Evolutionary conservation across 1,140 invertebrate species (phyloP), one percentile per base, ranked within the genome.

Genomic region (Zaprionus camerounensis): DNA sequence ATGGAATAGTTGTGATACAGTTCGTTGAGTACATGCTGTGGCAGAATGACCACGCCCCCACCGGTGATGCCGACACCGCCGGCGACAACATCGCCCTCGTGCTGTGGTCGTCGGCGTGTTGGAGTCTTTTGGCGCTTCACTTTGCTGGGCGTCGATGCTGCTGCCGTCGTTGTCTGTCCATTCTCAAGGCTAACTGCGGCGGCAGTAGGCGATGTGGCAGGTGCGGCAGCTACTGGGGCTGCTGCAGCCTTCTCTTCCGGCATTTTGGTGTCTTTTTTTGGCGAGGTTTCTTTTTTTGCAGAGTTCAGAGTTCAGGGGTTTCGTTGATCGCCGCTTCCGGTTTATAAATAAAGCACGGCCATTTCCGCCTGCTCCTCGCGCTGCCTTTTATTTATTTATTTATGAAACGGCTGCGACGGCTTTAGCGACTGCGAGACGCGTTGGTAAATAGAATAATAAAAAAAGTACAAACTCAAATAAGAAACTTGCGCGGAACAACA

Each of bases 1-100:
- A 96, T 93, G 49, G 95, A 96, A 87, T 97, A 97, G 44, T 95
- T 95, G 71, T 95, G 94, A 92, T 97, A 98, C 0, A 97, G 94
- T 79, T 94, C 94, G 90, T 97, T 96, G 55, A 97, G 94, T 44
- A 94, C 94, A 20, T 93, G 82, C 73, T 96, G 95, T 24, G 92
- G 85, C 75, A 94, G 93, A 51, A 87, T 80, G n/a, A 92, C 88
- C 9, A 88, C 80, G 44, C 83, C 80, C 13, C 84, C 83, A 22
- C 78, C 79, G 13, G 84, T 80, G 26, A 88, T 88, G 34, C 85
- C 82, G 2, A 84, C 78, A 2, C 86, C 86, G 0, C 82, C 85
- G 11, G 86, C 83, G 6, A 86, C 82, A 28, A 80, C 80, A 55
- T 91, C 86, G 34, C 66, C 73, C 28, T 91, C 82, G n/a, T 85